A percentile compares a stretch with the other conserved stretches of the same genome.
Conservation (phyloP, 2,797 vertebrate species). For the Sternotherus odoratus region DNA sequence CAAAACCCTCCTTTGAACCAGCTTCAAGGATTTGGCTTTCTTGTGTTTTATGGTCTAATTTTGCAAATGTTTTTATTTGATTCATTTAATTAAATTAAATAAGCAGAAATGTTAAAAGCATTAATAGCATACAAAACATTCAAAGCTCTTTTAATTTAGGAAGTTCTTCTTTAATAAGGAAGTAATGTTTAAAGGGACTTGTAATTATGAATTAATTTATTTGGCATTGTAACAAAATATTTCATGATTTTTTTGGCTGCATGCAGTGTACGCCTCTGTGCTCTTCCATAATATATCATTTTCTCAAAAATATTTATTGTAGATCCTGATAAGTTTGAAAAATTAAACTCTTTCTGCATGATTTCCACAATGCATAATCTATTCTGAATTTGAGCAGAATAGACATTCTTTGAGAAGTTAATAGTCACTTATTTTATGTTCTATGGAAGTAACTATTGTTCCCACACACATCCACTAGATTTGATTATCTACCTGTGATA, state of each 20-base stretch:
- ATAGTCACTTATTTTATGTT: not conserved
- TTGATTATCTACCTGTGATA: not conserved
- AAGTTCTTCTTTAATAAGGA: not conserved
- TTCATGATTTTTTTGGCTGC: not conserved
- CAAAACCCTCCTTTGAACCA: not conserved
- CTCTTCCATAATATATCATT: not conserved
- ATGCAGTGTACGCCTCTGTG: not conserved
- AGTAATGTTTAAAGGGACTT: not conserved
- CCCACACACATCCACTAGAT: not conserved
- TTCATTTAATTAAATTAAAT: not conserved
- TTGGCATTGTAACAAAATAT: not conserved
- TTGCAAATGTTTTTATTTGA: not conserved
- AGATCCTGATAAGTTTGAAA: not conserved
- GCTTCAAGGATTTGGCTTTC: not conserved
- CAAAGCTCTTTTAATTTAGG: slow-evolving; percentile 14
- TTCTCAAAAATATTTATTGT: not conserved
- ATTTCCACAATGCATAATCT: not conserved
- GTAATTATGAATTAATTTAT: not conserved
- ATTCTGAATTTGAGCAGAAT: not conserved
- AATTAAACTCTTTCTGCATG: not conserved
- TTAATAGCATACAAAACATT: slow-evolving; percentile 3
- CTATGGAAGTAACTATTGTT: not conserved
- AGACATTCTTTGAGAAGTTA: not conserved
- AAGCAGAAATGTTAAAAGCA: not conserved
- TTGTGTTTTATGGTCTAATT: not conserved